Percentiles rank a stretch among this genome's conserved stretches.
Conservation (phyloP, 2,888 invertebrate genomes). For the Athalia cordata region DNA sequence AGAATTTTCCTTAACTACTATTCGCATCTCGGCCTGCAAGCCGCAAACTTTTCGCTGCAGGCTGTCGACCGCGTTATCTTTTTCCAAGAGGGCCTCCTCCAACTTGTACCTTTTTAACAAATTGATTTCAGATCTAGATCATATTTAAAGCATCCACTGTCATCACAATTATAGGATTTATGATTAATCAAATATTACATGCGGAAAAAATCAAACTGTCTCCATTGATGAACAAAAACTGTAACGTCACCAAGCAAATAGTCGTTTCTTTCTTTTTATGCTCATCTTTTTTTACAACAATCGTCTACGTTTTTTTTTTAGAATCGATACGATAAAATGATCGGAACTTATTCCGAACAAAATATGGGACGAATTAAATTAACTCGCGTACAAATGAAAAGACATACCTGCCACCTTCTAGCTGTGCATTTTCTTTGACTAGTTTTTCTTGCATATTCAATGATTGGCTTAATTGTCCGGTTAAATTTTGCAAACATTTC, state of each 20-base stretch:
- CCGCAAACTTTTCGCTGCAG: constrained; percentile 79
- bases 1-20: constrained; percentile 79
- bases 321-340: neutral
- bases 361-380: constrained; percentile 19
- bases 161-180: constrained; percentile 42
- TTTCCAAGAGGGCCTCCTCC: constrained; percentile 79
- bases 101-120: constrained; percentile 76
- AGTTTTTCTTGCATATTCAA: constrained; percentile 82
- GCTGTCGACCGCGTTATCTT: constrained; percentile 79
- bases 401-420: constrained; percentile 80
- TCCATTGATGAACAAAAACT: constrained; percentile 36
- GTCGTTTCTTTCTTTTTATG: constrained; percentile 22
- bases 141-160: neutral
- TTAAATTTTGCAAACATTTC: constrained; percentile 65
- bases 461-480: constrained; percentile 79
- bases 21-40: constrained; percentile 79
- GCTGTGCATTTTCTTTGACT: constrained; percentile 80
- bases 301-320: neutral
- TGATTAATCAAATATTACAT: neutral
- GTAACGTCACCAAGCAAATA: constrained; percentile 30
- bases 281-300: constrained; percentile 30
- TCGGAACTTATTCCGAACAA: constrained; percentile 21
- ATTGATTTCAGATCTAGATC: no score
- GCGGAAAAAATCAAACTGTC: constrained; percentile 48
- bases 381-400: neutral